A percentile compares a stretch with the other conserved stretches of the same genome.
These are phyloP conservation scores for Meteorus colon DNA, from an alignment of 2,888 invertebrate species.

Conservation along the genomic window DNA sequence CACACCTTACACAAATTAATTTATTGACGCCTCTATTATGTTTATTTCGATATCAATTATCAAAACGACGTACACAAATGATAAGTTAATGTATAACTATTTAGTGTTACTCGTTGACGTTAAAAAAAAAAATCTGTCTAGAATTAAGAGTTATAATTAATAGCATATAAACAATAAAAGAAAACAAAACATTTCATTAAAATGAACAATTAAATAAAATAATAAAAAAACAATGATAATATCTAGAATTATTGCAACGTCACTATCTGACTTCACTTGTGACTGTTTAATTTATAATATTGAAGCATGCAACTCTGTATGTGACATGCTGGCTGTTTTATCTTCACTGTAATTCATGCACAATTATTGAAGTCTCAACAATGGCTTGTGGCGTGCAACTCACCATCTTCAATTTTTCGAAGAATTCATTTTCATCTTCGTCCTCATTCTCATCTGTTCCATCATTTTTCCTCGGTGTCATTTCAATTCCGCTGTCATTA, in stretches of 20 bases:
- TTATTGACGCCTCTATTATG: not conserved
- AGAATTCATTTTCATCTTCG: constrained; percentile 68
- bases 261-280: not conserved
- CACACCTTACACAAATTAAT: not conserved
- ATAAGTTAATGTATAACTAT: not conserved
- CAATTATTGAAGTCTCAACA: constrained; percentile 44
- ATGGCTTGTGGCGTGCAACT: constrained; percentile 64
- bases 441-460: constrained; percentile 46
- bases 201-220: not conserved
- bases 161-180: not conserved
- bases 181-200: constrained; percentile 2
- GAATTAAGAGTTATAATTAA: not conserved
- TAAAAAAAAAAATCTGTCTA: not conserved
- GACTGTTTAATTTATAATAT: not conserved
- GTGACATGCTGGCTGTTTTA: not conserved
- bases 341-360: constrained; percentile 13
- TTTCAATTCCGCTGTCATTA: constrained; percentile 62
- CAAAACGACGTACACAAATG: not conserved
- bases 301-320: not conserved
- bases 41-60: constrained; percentile 1
- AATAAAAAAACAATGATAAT: not conserved
- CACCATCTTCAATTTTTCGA: constrained; percentile 74
- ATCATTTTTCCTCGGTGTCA: constrained; percentile 58
- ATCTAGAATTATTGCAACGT: not conserved
- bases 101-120: not conserved